Evolutionary conservation across 2,113 vertebrate species (phyloP), one percentile per base, ranked within the genome.

Genomic region (Ciconia stormi): DNA sequence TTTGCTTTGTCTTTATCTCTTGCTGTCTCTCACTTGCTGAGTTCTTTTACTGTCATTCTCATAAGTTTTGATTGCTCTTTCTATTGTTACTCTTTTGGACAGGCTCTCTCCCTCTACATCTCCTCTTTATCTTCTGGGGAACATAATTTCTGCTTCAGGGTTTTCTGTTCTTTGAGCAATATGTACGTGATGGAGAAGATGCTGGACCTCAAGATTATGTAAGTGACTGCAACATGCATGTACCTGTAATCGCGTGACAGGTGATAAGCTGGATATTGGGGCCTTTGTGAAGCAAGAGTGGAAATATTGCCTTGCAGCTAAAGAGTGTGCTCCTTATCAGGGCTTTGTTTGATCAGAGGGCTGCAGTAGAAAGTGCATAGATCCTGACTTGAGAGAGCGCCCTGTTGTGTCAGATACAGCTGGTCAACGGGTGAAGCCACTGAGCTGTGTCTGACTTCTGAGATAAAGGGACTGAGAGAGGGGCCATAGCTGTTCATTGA

Each of bases 1-100:
- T 93, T 92, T 69, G 49, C 63, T 89, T 94, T 82, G 87, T 89
- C 84, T 91, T 93, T 77, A 72, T 92, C 71, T 86, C 58, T 70
- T 50, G 30, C 76, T 73, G 16, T 78, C 42, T 95, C 59, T 80
- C 32, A n/a, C 38, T 87, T 59, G 22, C 72, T 30, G 34, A 62
- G 49, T 71, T 89, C 44, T 93, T 91, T 90, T 85, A 36, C 77
- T 79, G 63, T 44, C 38, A 10, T 77, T 87, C 58, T 84, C 47
- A 11, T 84, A 77, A 89, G 73, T 85, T 95, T 89, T 87, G 70
- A 79, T 94, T 95, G 49, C 20, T 76, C 40, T 61, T 94, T 84
- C 55, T 91, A 6, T 82, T 82, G 55, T 76, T 90, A 26, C 25
- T 58, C 46, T 80, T 90, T 77, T 29, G 65, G 66, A 80, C 71